A percentile compares a stretch with the other conserved stretches of the same genome.
These are phyloP conservation scores for Gnathonemus echidnorhynchus DNA, from an alignment of 2,113 vertebrate species.

Conservation along the genomic window DNA sequence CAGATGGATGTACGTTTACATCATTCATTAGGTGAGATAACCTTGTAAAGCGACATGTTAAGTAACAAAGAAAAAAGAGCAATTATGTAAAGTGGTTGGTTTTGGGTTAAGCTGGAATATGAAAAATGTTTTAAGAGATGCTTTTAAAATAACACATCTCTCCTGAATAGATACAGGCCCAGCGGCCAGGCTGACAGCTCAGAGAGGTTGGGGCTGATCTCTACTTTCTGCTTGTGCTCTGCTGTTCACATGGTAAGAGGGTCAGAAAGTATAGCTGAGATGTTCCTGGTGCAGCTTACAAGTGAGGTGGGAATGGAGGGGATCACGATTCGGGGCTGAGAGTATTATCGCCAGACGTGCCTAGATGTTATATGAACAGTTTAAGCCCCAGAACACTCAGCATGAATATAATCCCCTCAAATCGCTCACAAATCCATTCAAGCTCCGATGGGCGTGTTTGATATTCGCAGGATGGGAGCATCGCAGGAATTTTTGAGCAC, in stretches of 20 bases:
- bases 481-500: not conserved
- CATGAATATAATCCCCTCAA: not conserved
- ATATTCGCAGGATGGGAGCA: not conserved
- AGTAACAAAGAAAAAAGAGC: not conserved
- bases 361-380: not conserved
- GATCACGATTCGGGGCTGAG: not conserved
- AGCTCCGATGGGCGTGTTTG: not conserved
- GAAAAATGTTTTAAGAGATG: not conserved
- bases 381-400: not conserved
- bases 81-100: not conserved
- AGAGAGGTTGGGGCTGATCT: not conserved
- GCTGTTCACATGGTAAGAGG: not conserved
- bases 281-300: not conserved
- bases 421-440: not conserved
- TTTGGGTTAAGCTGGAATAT: conserved; percentile 1
- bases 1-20: not conserved
- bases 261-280: not conserved
- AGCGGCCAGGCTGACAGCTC: not conserved
- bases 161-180: not conserved
- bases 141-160: not conserved
- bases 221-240: not conserved
- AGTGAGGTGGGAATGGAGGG: not conserved
- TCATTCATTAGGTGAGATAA: not conserved
- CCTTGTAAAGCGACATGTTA: not conserved
- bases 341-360: not conserved